These are phyloP conservation scores for Eilema griseolum DNA, from an alignment of 2,888 invertebrate species.

Conservation along the genomic window DNA sequence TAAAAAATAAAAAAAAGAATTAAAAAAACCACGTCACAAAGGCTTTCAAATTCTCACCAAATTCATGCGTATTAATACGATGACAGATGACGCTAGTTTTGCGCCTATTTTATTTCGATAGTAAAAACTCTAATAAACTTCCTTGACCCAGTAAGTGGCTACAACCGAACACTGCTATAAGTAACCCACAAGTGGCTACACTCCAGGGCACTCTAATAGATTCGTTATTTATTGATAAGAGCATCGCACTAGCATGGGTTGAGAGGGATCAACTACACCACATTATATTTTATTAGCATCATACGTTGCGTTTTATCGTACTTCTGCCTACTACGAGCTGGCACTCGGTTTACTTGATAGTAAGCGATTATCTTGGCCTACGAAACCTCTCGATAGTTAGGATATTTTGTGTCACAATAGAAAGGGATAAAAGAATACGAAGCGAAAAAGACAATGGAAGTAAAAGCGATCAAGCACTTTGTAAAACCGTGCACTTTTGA, in stretches of 20 bases:
- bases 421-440: no score
- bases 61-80: background rate
- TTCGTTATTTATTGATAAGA: slow-evolving; percentile 4
- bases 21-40: no score
- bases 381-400: no score
- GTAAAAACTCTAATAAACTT: background rate
- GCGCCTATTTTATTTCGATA: background rate
- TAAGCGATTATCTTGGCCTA: background rate
- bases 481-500: no score
- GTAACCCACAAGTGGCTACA: background rate
- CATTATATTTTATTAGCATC: background rate
- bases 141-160: background rate
- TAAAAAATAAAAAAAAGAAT: no score
- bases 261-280: background rate
- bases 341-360: background rate
- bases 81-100: no score
- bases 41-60: no score
- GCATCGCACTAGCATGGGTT: background rate
- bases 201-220: slow-evolving; percentile 2
- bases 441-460: no score
- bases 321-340: background rate
- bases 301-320: background rate
- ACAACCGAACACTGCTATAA: background rate
- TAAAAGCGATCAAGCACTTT: no score
- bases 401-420: no score